phyloP scores from a whole-genome alignment of 2,113 vertebrate genomes.

The Tupaia tana region DNA sequence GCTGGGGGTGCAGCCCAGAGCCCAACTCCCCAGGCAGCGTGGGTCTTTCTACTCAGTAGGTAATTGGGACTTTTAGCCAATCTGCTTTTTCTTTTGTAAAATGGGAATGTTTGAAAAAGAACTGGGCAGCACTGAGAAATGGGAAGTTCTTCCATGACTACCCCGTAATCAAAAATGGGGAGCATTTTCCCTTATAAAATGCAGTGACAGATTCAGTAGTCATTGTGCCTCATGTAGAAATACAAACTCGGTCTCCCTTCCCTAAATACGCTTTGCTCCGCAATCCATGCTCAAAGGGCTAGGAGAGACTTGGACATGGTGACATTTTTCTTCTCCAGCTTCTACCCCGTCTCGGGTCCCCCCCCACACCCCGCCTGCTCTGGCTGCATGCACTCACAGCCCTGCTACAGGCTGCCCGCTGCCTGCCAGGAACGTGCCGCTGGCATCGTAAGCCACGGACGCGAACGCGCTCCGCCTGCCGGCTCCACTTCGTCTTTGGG shows the following conservation, averaged over 20 bases:
- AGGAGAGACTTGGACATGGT: not conserved
- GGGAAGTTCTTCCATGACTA: not conserved
- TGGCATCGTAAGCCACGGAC: too few species aligned
- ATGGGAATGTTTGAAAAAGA: not conserved
- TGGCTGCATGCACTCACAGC: too few species aligned
- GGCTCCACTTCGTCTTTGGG: too few species aligned
- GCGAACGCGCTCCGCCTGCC: not conserved
- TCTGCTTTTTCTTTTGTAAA: not conserved
- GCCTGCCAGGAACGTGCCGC: accelerated
- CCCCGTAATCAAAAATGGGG: too few species aligned
- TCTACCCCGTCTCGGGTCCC: not conserved
- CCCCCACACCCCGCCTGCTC: too few species aligned
- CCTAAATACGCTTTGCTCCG: not conserved
- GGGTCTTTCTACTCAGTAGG: not conserved
- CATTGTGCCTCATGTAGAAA: too few species aligned
- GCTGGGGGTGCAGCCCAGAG: too few species aligned
- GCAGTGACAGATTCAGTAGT: too few species aligned
- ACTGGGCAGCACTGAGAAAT: accelerated
- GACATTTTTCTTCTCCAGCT: too few species aligned
- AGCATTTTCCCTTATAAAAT: too few species aligned
- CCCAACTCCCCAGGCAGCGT: too few species aligned
- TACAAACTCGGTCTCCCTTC: not conserved
- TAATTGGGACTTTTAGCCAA: not conserved
- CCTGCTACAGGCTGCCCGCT: not conserved
- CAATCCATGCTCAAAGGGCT: not conserved